Evolutionary conservation across 2,888 invertebrate genomes (phyloP), one percentile per base, ranked within the genome.

Genomic region (Leucoma salicis): DNA sequence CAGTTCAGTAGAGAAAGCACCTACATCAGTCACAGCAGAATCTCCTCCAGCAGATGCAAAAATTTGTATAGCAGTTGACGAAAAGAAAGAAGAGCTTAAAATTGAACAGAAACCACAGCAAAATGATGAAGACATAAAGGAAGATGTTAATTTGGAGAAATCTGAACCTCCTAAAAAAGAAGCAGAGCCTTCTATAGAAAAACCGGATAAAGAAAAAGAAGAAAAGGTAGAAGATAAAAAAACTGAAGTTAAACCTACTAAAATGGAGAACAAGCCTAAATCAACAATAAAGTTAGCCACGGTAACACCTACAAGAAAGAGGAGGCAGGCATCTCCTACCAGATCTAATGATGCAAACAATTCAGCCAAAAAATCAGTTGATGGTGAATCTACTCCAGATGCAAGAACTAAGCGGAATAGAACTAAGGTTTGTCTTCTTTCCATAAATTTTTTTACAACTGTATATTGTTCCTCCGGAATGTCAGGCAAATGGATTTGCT

Each of bases 241-340:
- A 50, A 36, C 57, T 14, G 83, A 82, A 34, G 36, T 48, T 1
- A 81, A 80, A 41, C 63, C 66, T 12, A 57, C 65, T 40, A 87
- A 84, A 54, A 48, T 66, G 3, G 90, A 86, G 50, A 62, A 67
- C 14, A 76, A 78, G 49, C 85, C 91, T 1, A 90, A 87, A 51
- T 85, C 91, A 1, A 91, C 91, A 3, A 59, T 91, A 59, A 91
- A 91, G 61, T 59, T 91, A 63, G 90, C 91, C 0, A 91, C 92
- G 5, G 90, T 90, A 21, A 91, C 91, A 12, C 90, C 91, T 13
- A 85, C 91, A 54, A 83, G 88, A 41, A 91, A 91, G 64, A 78
- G 92, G 57, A 90, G 92, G 68, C 86, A 91, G 38, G 80, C 87
- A 35, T 85, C 87, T 6, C 87, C 88, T 0, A 82, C 73, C 39